phyloP scores from a whole-genome alignment of 2,888 invertebrate species.

The Agapostemon virescens region DNA sequence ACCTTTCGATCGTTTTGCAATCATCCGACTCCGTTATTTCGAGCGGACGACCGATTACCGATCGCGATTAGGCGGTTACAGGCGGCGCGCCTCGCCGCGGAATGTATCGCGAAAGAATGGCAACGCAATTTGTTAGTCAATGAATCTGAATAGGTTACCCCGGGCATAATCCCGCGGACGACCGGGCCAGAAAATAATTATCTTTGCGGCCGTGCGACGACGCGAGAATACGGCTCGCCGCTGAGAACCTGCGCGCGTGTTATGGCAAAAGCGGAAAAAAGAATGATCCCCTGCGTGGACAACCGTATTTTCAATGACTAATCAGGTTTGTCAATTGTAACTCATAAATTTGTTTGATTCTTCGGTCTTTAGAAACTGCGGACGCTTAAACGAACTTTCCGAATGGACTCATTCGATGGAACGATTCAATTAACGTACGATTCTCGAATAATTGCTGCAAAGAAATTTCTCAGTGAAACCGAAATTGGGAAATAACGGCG shows the following conservation, averaged over 20 bases:
- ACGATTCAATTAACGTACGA: no score
- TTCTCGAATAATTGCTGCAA: no score
- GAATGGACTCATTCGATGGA: no score
- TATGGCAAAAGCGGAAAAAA: background rate
- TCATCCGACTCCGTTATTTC: constrained; percentile 42
- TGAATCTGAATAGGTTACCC: constrained; percentile 29
- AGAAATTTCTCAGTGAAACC: no score
- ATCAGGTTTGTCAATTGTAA: background rate
- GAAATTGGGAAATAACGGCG: no score
- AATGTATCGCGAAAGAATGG: constrained; percentile 41
- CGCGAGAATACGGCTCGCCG: constrained; percentile 19
- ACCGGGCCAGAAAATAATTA: constrained; percentile 30
- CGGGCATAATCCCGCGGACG: constrained; percentile 24
- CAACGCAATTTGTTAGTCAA: constrained; percentile 53
- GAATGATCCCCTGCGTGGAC: background rate
- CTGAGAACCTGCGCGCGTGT: background rate
- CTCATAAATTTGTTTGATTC: background rate
- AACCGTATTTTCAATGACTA: background rate
- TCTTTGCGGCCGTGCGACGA: background rate
- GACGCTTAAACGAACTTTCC: background rate
- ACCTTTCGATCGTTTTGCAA: constrained; percentile 33
- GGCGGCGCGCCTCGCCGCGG: constrained; percentile 42
- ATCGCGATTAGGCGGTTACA: constrained; percentile 45
- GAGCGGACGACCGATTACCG: constrained; percentile 37
- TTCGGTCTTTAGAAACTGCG: background rate